These are phyloP conservation scores for Tetraodon nigroviridis DNA, from an alignment of 2,113 vertebrate genomes.

Conservation along the genomic window DNA sequence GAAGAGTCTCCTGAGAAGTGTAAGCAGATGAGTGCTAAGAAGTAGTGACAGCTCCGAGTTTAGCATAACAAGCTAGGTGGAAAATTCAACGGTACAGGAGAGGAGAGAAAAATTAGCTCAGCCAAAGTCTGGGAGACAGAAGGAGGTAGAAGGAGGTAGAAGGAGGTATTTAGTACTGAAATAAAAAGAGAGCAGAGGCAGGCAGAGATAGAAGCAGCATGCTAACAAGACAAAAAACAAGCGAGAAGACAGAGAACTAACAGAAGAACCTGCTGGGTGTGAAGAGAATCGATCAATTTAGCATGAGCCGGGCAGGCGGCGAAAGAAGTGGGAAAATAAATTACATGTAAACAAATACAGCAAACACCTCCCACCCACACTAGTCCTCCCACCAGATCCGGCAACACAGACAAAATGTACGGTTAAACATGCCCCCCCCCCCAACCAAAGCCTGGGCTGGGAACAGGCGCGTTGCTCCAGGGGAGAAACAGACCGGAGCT, in stretches of 20 bases:
- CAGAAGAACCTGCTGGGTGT: conserved; percentile 14
- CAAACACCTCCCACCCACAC: conserved; percentile 28
- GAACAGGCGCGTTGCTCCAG: not conserved
- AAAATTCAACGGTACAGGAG: conserved; percentile 26
- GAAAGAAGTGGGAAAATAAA: conserved; percentile 20
- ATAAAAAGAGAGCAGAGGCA: not conserved
- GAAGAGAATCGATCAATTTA: conserved; percentile 33
- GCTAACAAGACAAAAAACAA: conserved; percentile 10
- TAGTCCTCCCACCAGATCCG: not conserved
- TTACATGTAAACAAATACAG: conserved; percentile 49
- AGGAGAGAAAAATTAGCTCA: conserved; percentile 8
- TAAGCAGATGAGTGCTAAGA: conserved; percentile 47
- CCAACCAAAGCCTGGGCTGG: no score
- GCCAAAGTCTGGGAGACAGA: not conserved
- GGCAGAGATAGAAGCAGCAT: not conserved
- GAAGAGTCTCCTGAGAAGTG: conserved; percentile 17
- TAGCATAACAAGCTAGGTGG: conserved; percentile 37
- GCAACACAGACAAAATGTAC: not conserved
- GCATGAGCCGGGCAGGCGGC: conserved; percentile 10
- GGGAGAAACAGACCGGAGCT: not conserved
- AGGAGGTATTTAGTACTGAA: conserved; percentile 18
- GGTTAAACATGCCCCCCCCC: conserved; percentile 34
- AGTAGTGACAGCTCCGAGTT: conserved; percentile 47
- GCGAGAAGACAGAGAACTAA: not conserved
- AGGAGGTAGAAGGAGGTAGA: conserved; percentile 9